These are phyloP conservation scores for Pseudochirops cupreus DNA, from an alignment of 2,797 vertebrate species.

Conservation along the genomic window DNA sequence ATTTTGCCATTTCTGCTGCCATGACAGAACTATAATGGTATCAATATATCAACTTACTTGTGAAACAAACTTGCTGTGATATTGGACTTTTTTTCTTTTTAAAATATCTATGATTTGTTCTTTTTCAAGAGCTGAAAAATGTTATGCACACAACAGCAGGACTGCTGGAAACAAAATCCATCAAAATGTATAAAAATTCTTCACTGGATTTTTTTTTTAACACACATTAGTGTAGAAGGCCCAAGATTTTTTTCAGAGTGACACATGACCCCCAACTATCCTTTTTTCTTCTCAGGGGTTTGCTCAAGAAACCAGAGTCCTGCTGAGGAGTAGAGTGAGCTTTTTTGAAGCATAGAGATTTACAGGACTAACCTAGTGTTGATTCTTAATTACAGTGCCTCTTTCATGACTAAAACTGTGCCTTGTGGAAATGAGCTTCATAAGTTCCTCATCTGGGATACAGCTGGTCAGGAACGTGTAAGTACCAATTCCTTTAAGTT, in stretches of 20 bases:
- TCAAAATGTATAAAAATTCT: background rate
- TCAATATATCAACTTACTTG: background rate
- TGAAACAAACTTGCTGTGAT: background rate
- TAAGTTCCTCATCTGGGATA: slow-evolving; percentile 99
- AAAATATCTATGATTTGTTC: background rate
- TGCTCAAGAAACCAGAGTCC: background rate
- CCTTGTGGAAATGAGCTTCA: slow-evolving; percentile 97
- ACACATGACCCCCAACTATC: too few species aligned
- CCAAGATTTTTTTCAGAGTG: background rate
- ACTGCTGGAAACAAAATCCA: background rate
- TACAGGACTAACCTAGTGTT: slow-evolving; percentile 40
- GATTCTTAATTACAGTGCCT: slow-evolving; percentile 90
- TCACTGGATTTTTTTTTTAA: background rate
- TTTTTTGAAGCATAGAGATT: background rate
- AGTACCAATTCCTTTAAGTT: slow-evolving; percentile 75
- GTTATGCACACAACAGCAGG: slow-evolving; percentile 8
- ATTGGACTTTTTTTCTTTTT: background rate
- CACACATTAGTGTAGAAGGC: slow-evolving; percentile 2
- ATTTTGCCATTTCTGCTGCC: background rate
- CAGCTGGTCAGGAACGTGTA: slow-evolving; percentile 97
- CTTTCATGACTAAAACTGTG: slow-evolving; percentile 99
- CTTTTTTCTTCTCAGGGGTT: background rate
- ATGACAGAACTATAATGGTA: background rate
- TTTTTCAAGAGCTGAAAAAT: background rate
- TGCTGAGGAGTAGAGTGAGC: background rate